These are phyloP conservation scores for Augochlorella aurata DNA, from an alignment of 2,888 invertebrate species.

Conservation along the genomic window DNA sequence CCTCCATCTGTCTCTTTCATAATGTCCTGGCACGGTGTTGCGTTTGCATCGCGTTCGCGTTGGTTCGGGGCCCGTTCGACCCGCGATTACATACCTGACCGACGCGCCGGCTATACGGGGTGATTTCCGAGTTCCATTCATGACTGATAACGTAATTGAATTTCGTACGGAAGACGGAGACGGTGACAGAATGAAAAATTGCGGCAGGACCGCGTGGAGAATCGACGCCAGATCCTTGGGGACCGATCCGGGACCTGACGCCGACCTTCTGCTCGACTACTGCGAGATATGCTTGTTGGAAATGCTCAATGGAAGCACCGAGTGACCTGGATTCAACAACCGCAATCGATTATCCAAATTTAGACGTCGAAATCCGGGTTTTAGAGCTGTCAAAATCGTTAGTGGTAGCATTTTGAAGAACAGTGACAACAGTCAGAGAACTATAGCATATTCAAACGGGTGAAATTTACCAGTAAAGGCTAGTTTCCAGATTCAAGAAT, in stretches of 20 bases:
- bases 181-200: constrained; percentile 42
- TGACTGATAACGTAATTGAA: constrained; percentile 37
- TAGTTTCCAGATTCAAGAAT: no score
- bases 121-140: constrained; percentile 44
- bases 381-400: no score
- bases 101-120: constrained; percentile 37
- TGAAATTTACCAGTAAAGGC: no score
- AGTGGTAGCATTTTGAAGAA: no score
- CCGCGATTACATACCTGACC: constrained; percentile 51
- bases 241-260: neutral
- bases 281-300: neutral
- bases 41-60: neutral
- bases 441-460: no score
- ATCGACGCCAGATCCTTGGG: constrained; percentile 9
- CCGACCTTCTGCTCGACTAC: neutral
- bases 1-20: constrained; percentile 76
- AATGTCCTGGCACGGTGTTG: constrained; percentile 49
- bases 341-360: no score
- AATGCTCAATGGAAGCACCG: neutral
- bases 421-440: no score
- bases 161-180: constrained; percentile 18
- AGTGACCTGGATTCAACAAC: no score
- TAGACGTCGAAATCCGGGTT: no score
- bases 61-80: constrained; percentile 44
- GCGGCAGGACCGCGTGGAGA: neutral